These are phyloP conservation scores for Vanessa cardui DNA, from an alignment of 2,888 invertebrate species.

Conservation along the genomic window DNA sequence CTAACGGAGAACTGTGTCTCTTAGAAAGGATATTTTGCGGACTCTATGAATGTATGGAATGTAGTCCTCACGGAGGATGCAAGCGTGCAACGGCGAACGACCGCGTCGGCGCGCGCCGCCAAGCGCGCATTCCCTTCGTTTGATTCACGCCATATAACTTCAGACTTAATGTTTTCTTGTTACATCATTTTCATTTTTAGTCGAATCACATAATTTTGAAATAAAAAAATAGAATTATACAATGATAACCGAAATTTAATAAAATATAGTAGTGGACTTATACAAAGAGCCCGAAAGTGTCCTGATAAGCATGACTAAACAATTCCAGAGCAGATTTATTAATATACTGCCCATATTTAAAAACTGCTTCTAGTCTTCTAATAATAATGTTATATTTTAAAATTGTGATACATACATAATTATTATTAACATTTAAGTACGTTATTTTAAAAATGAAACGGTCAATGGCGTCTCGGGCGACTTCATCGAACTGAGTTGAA, in stretches of 20 bases:
- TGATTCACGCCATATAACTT: constrained; percentile 49
- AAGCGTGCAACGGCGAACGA: constrained; percentile 59
- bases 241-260: no score
- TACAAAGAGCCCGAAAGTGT: no score
- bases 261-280: no score
- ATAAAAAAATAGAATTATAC: no score
- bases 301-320: no score
- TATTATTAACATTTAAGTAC: background rate
- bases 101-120: constrained; percentile 49
- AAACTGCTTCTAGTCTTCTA: no score
- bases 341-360: no score
- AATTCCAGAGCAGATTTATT: no score
- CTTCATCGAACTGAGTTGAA: constrained; percentile 64
- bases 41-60: constrained; percentile 64
- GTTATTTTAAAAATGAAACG: constrained; percentile 59
- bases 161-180: background rate
- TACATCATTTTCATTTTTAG: background rate
- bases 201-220: background rate
- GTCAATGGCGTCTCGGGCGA: constrained; percentile 50
- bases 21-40: constrained; percentile 42
- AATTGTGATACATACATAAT: no score
- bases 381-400: no score
- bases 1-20: background rate
- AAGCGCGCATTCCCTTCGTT: constrained; percentile 50
- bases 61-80: constrained; percentile 58